These are phyloP conservation scores for Mesorhabditis belari DNA, from an alignment of 2,888 invertebrate genomes.

Conservation along the genomic window DNA sequence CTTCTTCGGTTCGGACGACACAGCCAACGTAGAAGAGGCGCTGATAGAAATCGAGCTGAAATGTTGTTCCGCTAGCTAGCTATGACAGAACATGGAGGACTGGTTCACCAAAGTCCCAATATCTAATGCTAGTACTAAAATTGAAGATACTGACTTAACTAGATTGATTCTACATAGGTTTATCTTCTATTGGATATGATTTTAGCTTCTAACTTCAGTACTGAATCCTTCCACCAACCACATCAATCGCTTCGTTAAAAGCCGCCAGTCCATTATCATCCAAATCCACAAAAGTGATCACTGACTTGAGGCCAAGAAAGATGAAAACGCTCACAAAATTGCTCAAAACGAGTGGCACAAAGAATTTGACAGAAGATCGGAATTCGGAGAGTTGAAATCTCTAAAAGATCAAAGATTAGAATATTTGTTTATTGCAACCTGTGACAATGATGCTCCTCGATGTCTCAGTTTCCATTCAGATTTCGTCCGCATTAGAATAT, in stretches of 20 bases:
- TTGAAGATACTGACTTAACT: too few species aligned
- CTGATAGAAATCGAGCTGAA: not conserved
- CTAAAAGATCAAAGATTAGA: too few species aligned
- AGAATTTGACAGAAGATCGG: not conserved
- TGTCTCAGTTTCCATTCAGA: not conserved
- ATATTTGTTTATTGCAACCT: too few species aligned
- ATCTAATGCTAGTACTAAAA: too few species aligned
- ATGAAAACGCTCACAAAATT: not conserved
- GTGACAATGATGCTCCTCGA: not conserved
- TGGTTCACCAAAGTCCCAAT: too few species aligned
- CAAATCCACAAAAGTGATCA: not conserved
- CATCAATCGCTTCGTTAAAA: not conserved
- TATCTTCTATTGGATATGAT: too few species aligned
- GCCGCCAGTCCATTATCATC: not conserved
- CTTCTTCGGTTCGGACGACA: not conserved
- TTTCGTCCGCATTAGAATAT: not conserved
- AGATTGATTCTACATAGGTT: too few species aligned
- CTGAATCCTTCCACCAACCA: too few species aligned
- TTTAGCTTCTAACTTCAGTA: too few species aligned
- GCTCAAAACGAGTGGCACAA: not conserved
- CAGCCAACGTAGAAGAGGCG: not conserved
- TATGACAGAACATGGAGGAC: too few species aligned
- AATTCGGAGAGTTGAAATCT: not conserved
- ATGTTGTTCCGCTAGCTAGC: too few species aligned
- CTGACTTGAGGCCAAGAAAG: not conserved